Percentiles rank a stretch among this genome's conserved stretches.
Conservation (phyloP, 2,888 invertebrate species). For the Lepidochrysops patricia region DNA sequence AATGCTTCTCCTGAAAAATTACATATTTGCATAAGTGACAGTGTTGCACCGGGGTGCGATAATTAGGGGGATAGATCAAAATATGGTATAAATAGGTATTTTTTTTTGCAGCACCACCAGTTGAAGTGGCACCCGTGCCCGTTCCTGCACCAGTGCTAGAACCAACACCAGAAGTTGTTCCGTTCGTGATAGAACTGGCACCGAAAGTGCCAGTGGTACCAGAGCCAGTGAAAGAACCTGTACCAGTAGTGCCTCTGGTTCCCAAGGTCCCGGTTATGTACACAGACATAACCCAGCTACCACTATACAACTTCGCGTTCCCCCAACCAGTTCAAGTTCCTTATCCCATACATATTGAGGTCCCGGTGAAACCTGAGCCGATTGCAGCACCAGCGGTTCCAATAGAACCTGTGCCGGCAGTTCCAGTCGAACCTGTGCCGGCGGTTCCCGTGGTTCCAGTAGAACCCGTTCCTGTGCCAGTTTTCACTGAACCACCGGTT, state of each 20-base stretch:
- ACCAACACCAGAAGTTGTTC: slow-evolving; percentile 13
- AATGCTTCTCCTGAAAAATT: too few relatives aligned
- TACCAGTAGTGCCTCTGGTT: not conserved
- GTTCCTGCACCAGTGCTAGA: slow-evolving; percentile 11
- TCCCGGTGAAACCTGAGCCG: not conserved
- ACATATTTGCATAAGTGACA: too few relatives aligned
- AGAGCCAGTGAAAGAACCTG: not conserved
- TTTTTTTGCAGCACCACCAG: not conserved
- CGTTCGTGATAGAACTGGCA: slow-evolving; percentile 20
- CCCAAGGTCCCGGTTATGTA: not conserved
- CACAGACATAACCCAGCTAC: not conserved
- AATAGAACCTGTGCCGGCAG: not conserved
- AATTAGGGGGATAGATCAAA: too few relatives aligned
- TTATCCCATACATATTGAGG: not conserved
- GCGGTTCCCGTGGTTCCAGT: not conserved
- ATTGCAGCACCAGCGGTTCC: not conserved
- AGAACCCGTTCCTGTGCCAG: slow-evolving; percentile 1
- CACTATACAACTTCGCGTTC: not conserved
- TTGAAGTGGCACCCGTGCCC: not conserved
- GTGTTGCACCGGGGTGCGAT: too few relatives aligned
- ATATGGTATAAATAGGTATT: too few relatives aligned
- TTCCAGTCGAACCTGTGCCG: not conserved
- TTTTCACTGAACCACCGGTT: slow-evolving; percentile 1
- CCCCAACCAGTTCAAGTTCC: not conserved
- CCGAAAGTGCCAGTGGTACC: slow-evolving; percentile 14